Conservation (phyloP, 2,888 invertebrate species). For the Pycnomerus fuliginosus region DNA sequence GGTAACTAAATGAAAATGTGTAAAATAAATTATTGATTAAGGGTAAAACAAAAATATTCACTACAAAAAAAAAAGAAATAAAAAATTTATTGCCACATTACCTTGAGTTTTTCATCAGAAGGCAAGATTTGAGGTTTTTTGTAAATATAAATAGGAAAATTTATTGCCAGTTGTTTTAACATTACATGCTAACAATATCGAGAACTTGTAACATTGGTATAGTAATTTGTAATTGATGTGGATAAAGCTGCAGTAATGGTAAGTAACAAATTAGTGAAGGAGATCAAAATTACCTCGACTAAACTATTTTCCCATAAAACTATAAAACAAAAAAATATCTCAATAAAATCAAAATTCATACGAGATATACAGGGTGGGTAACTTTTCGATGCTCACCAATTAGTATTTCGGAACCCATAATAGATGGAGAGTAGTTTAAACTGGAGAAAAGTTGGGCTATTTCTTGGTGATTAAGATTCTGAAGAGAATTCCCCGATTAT, state of each 20-base stretch:
- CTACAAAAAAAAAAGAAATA: constrained; percentile 24
- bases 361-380: too few species aligned
- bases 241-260: constrained; percentile 3
- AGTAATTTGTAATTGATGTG: constrained; percentile 15
- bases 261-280: constrained; percentile 10
- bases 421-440: too few species aligned
- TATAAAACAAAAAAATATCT: too few species aligned
- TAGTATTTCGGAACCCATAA: too few species aligned
- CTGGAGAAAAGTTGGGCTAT: too few species aligned
- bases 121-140: constrained; percentile 32
- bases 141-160: constrained; percentile 28
- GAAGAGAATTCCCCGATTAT: too few species aligned
- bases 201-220: constrained; percentile 23
- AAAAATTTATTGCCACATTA: constrained; percentile 29
- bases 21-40: constrained; percentile 43
- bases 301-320: too few species aligned
- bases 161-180: constrained; percentile 35
- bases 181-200: constrained; percentile 19
- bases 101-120: constrained; percentile 32
- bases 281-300: too few species aligned
- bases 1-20: constrained; percentile 41
- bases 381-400: too few species aligned
- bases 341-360: too few species aligned
- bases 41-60: constrained; percentile 33
- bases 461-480: too few species aligned